A percentile compares a stretch with the other conserved stretches of the same genome.
Evolutionary conservation across 2,888 invertebrate genomes (phyloP).

Genomic region (Drosophila flavopinicola): DNA sequence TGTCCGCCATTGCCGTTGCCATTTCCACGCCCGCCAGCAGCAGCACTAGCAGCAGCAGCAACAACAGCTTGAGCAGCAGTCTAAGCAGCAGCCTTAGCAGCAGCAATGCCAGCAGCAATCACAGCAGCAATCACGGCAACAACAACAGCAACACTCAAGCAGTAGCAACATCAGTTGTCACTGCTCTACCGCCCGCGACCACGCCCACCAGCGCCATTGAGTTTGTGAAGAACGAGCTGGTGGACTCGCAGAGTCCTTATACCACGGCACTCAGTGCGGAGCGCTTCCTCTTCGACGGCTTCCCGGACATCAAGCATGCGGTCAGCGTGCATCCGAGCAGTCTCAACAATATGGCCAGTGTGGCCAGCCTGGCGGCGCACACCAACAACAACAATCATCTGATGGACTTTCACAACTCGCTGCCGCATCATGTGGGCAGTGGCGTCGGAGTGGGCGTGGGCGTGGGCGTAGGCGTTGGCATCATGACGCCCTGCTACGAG

Average conservation of each 20-base stretch:
- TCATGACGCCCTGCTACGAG: conserved; percentile 80
- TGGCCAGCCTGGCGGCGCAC: conserved; percentile 58
- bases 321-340: conserved; percentile 78
- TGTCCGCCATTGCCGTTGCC: conserved; percentile 35
- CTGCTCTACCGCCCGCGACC: conserved; percentile 37
- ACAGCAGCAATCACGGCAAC: conserved; percentile 10
- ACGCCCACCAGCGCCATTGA: conserved; percentile 81
- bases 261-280: conserved; percentile 84
- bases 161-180: conserved; percentile 3
- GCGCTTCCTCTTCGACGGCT: conserved; percentile 83
- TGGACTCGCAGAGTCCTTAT: conserved; percentile 84
- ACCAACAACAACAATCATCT: conserved; percentile 68
- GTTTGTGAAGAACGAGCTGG: conserved; percentile 84
- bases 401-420: conserved; percentile 67
- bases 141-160: conserved; percentile 8
- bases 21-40: conserved; percentile 52
- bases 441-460: no score
- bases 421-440: conserved; percentile 56
- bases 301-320: conserved; percentile 83
- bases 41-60: conserved; percentile 31
- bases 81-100: conserved; percentile 8
- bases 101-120: conserved; percentile 8
- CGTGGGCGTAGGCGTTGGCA: conserved; percentile 58
- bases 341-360: conserved; percentile 65
- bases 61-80: conserved; percentile 1